Percentiles rank a stretch among this genome's conserved stretches.
Evolutionary conservation across 2,888 invertebrate genomes (phyloP).

Genomic region (Acleris laterana): DNA sequence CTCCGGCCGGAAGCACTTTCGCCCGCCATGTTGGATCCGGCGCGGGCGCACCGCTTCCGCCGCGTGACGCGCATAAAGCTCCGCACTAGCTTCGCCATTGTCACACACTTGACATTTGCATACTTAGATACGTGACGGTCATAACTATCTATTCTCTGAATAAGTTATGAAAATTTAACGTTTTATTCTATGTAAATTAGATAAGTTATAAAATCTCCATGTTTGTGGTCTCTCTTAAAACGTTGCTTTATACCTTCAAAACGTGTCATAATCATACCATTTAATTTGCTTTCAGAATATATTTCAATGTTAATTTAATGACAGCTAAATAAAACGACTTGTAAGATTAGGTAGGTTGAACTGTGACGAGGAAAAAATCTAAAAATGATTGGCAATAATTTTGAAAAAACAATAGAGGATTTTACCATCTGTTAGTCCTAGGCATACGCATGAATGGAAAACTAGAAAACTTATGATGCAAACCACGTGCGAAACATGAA

Average conservation of each 20-base stretch:
- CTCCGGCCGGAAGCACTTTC: slow-evolving; percentile 80
- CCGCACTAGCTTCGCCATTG: slow-evolving; percentile 55
- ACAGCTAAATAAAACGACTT: too few relatives aligned
- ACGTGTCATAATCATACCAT: too few relatives aligned
- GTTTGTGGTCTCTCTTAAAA: too few relatives aligned
- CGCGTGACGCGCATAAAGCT: slow-evolving; percentile 81
- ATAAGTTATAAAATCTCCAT: not conserved
- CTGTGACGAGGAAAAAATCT: too few relatives aligned
- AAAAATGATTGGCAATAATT: too few relatives aligned
- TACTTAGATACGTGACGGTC: slow-evolving; percentile 74
- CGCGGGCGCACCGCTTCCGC: slow-evolving; percentile 80
- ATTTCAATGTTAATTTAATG: too few relatives aligned
- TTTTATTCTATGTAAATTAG: slow-evolving; percentile 18
- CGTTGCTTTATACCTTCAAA: too few relatives aligned
- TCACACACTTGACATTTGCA: slow-evolving; percentile 75
- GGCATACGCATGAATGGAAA: not conserved
- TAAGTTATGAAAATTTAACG: slow-evolving; percentile 8
- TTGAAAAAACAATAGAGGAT: too few relatives aligned
- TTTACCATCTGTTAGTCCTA: too few relatives aligned
- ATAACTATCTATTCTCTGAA: slow-evolving; percentile 50
- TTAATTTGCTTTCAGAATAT: too few relatives aligned
- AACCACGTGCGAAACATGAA: slow-evolving; percentile 59
- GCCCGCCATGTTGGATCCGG: slow-evolving; percentile 83
- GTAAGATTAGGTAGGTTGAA: too few relatives aligned
- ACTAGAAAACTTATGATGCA: slow-evolving; percentile 43